phyloP scores from a whole-genome alignment of 2,797 vertebrate genomes.

The Bovichtus variegatus region DNA sequence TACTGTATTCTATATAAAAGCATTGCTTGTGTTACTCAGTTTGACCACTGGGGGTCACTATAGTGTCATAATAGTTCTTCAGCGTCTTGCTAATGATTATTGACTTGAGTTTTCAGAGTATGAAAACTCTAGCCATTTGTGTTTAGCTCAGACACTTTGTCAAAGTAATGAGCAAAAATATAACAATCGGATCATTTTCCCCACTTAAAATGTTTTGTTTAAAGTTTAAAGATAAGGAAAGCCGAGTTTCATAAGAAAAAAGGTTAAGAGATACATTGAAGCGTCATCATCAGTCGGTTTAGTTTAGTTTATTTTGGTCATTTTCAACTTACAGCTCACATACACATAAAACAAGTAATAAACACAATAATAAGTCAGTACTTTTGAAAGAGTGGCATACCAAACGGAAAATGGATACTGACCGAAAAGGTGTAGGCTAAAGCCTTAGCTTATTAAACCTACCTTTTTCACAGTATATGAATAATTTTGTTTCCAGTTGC shows the following conservation, averaged over 20 bases:
- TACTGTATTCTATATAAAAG: conserved; percentile 33
- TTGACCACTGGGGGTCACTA: conserved; percentile 65
- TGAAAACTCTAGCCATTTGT: conserved; percentile 10
- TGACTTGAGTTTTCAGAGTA: conserved; percentile 12
- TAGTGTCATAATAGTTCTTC: conserved; percentile 28
- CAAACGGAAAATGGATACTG: too few relatives aligned
- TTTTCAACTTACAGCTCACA: too few relatives aligned
- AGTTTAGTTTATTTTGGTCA: too few relatives aligned
- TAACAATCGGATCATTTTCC: not conserved
- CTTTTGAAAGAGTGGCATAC: too few relatives aligned
- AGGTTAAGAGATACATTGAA: not conserved
- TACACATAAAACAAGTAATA: too few relatives aligned
- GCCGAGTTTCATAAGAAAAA: not conserved
- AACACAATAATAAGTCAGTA: too few relatives aligned
- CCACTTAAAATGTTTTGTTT: not conserved
- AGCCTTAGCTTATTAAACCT: too few relatives aligned
- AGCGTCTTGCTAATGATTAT: conserved; percentile 5
- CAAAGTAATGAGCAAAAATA: conserved; percentile 2
- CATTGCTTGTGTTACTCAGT: conserved; percentile 29
- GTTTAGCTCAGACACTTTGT: conserved; percentile 12
- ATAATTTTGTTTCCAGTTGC: too few relatives aligned
- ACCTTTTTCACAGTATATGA: too few relatives aligned
- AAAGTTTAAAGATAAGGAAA: not conserved
- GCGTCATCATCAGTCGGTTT: not conserved
- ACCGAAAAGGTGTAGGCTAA: too few relatives aligned